phyloP scores from a whole-genome alignment of 2,113 vertebrate genomes.

The Notarius quadriscutis region DNA sequence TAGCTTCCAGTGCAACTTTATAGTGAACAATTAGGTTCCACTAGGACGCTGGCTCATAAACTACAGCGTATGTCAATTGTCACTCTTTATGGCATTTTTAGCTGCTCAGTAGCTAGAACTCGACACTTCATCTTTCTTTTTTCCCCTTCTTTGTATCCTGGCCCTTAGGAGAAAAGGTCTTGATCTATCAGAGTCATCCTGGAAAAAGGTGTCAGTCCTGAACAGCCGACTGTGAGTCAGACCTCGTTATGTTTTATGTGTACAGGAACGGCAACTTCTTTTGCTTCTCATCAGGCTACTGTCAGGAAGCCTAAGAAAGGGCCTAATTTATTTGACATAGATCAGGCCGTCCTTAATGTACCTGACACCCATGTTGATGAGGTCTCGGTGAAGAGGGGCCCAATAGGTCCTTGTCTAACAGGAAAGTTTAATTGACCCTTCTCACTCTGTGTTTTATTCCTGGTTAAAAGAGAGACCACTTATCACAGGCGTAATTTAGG shows the following conservation, averaged over 20 bases:
- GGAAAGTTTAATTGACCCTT: constrained; percentile 58
- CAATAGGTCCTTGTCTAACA: constrained; percentile 52
- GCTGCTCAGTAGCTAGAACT: constrained; percentile 9
- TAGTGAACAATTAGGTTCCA: not conserved
- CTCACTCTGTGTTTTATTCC: constrained; percentile 49
- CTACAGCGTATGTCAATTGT: constrained; percentile 12
- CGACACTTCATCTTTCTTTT: constrained; percentile 11
- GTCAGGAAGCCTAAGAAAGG: constrained; percentile 63
- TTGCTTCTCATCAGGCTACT: constrained; percentile 56
- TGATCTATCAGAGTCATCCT: constrained; percentile 28
- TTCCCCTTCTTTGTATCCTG: not conserved
- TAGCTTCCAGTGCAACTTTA: not conserved
- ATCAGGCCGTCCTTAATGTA: constrained; percentile 64
- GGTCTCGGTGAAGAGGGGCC: constrained; percentile 60
- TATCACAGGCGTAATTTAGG: constrained; percentile 56
- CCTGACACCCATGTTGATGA: constrained; percentile 67
- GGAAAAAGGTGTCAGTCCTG: constrained; percentile 23
- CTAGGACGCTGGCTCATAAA: constrained; percentile 1
- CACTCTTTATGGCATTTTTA: constrained; percentile 11
- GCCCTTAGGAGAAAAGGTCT: constrained; percentile 29
- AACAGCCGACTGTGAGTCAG: constrained; percentile 49
- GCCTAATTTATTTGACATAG: constrained; percentile 68
- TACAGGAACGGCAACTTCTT: constrained; percentile 53
- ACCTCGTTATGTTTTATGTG: constrained; percentile 60
- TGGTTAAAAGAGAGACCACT: constrained; percentile 55